Conservation (phyloP, 1,140 invertebrate species). For the Cecropterus lyciades region DNA sequence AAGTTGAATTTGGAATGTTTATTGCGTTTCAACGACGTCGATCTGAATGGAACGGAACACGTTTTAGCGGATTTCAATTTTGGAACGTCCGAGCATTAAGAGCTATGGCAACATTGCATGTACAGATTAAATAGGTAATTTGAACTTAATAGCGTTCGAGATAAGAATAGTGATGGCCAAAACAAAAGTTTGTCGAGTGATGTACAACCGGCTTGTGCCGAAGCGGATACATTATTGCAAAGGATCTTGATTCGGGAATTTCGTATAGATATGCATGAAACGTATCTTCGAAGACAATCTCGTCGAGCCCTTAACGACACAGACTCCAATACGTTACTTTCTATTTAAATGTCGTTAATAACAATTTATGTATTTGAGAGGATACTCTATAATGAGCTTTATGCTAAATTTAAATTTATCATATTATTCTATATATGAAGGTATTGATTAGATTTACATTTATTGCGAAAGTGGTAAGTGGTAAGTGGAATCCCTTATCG, state of each 20-base stretch:
- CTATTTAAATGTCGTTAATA: neutral
- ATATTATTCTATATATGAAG: too few species aligned
- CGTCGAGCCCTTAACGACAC: neutral
- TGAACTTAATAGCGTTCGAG: constrained; percentile 53
- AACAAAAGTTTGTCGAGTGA: constrained; percentile 43
- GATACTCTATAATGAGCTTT: neutral
- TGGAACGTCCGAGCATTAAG: constrained; percentile 42
- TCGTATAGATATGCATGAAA: constrained; percentile 12
- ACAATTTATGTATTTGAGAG: neutral
- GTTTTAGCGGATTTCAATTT: constrained; percentile 68
- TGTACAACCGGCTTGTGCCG: constrained; percentile 62
- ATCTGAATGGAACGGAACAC: constrained; percentile 65
- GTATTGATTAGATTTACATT: too few species aligned
- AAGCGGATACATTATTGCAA: constrained; percentile 52
- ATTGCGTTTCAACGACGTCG: constrained; percentile 59
- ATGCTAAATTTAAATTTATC: too few species aligned
- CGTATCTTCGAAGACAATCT: constrained; percentile 25
- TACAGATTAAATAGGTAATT: constrained; percentile 44
- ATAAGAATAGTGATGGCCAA: constrained; percentile 46
- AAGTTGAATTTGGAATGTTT: constrained; percentile 52
- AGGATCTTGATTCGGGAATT: constrained; percentile 33
- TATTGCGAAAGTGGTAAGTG: too few species aligned
- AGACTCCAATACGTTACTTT: neutral
- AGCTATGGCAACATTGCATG: constrained; percentile 24
- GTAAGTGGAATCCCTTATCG: too few species aligned